A percentile compares a stretch with the other conserved stretches of the same genome.
Conservation (phyloP, 2,888 invertebrate genomes). For the Sphaeridia pumilis region DNA sequence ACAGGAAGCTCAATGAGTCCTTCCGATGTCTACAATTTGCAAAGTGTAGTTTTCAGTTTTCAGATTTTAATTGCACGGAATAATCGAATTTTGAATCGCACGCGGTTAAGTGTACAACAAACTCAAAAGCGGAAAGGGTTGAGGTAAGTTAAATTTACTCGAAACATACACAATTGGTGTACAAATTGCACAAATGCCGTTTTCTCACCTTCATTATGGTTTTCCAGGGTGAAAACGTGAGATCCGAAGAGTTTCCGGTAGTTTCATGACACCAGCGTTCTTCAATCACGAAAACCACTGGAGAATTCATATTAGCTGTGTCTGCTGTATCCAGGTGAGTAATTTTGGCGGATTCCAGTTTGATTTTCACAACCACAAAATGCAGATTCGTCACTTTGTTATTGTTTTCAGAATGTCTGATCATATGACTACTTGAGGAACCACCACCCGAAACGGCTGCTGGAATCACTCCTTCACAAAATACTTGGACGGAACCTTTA, state of each 20-base stretch:
- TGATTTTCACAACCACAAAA: conserved; percentile 10
- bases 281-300: conserved; percentile 12
- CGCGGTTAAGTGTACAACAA: background rate
- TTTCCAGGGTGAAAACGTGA: conserved; percentile 3
- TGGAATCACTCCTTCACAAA: conserved; percentile 24
- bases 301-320: background rate
- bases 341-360: background rate
- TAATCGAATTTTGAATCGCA: too few relatives aligned
- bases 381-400: conserved; percentile 1
- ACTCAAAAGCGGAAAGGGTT: background rate
- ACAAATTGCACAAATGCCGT: too few relatives aligned
- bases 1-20: conserved; percentile 21
- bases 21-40: conserved; percentile 20
- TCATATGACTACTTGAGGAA: background rate
- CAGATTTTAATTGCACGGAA: too few relatives aligned
- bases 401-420: background rate
- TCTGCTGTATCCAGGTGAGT: background rate
- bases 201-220: conserved; percentile 13
- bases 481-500: conserved; percentile 20
- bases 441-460: background rate
- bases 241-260: background rate
- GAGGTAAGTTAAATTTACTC: background rate
- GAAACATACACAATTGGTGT: background rate
- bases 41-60: too few relatives aligned
- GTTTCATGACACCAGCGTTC: background rate